Evolutionary conservation across 2,888 invertebrate species (phyloP).

Genomic region (Drepanosiphum platanoidis): DNA sequence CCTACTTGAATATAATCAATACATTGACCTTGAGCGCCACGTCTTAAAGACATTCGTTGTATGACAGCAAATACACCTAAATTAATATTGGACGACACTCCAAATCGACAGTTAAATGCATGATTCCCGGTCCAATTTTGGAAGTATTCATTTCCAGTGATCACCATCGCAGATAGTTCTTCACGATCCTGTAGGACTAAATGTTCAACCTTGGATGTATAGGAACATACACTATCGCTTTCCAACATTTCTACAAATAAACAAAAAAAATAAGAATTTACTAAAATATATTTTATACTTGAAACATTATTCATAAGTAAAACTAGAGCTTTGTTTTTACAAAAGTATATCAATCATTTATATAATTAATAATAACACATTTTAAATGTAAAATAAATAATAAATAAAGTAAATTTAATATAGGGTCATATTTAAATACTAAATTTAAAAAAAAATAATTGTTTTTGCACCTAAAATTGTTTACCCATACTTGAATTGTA

Average conservation of each 20-base stretch:
- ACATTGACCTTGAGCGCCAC: slow-evolving; percentile 68
- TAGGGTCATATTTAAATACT: too few species aligned
- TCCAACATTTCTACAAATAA: slow-evolving; percentile 63
- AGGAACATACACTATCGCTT: slow-evolving; percentile 63
- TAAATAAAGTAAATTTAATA: too few species aligned
- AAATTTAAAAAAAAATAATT: too few species aligned
- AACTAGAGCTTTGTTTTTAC: not conserved
- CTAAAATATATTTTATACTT: too few species aligned
- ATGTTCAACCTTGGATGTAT: not conserved
- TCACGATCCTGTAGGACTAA: slow-evolving; percentile 64
- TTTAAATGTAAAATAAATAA: not conserved
- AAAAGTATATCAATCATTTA: not conserved
- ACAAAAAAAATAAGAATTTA: slow-evolving; percentile 18
- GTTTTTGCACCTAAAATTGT: too few species aligned
- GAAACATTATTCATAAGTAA: not conserved
- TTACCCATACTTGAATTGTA: too few species aligned
- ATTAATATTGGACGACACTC: slow-evolving; percentile 66
- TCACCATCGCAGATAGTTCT: slow-evolving; percentile 65
- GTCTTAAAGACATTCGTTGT: slow-evolving; percentile 69
- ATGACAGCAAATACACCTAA: slow-evolving; percentile 70
- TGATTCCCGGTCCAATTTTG: slow-evolving; percentile 65
- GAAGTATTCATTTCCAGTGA: slow-evolving; percentile 66
- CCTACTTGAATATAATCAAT: slow-evolving; percentile 69
- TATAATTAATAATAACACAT: not conserved
- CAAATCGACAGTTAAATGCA: slow-evolving; percentile 67